These are phyloP conservation scores for Anhinga anhinga DNA, from an alignment of 2,113 vertebrate species.

Conservation along the genomic window DNA sequence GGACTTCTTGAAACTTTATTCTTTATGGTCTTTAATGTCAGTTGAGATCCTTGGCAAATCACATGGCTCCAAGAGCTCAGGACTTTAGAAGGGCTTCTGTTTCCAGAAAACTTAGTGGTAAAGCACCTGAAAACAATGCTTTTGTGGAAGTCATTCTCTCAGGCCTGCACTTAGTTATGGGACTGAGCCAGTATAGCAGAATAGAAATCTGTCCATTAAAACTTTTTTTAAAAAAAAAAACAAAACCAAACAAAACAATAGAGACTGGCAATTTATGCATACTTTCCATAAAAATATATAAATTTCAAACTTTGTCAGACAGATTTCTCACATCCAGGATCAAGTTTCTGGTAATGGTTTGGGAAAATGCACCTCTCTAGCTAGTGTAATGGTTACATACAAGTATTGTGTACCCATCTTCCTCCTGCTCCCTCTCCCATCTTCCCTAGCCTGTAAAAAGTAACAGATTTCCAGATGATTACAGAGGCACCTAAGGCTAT, in stretches of 20 bases:
- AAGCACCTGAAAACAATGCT: background rate
- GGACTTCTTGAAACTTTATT: background rate
- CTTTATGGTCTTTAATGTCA: background rate
- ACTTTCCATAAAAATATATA: background rate
- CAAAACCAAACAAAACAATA: no score
- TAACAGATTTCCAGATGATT: background rate
- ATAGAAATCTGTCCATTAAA: no score
- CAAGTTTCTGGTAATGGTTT: background rate
- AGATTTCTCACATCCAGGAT: background rate
- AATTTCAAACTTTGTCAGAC: background rate
- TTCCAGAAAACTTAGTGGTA: background rate
- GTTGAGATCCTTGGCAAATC: background rate
- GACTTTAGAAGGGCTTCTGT: background rate
- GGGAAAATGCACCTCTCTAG: background rate
- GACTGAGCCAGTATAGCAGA: background rate
- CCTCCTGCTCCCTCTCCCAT: background rate
- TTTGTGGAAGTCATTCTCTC: background rate
- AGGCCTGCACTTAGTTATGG: background rate
- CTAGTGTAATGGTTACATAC: background rate
- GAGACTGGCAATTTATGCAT: background rate
- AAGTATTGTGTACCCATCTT: background rate
- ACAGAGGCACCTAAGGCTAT: background rate
- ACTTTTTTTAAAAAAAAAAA: no score
- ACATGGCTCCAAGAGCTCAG: background rate
- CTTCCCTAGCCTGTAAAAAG: background rate